A percentile compares a stretch with the other conserved stretches of the same genome.
Evolutionary conservation across 2,113 vertebrate species (phyloP).

Genomic region (Pygoscelis antarcticus): DNA sequence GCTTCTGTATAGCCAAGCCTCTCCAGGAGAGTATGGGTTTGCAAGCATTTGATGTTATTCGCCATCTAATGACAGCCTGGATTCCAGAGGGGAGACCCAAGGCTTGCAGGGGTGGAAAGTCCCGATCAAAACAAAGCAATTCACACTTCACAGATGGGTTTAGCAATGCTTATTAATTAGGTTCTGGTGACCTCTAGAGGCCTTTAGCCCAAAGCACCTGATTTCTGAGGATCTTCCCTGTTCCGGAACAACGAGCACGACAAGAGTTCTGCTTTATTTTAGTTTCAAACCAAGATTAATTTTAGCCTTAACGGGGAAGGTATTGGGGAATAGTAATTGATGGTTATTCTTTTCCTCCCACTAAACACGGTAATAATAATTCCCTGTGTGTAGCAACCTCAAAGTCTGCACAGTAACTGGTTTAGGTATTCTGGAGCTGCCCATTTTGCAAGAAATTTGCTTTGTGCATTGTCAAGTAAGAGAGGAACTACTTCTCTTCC

Average conservation of each 20-base stretch:
- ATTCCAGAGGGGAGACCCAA: not conserved
- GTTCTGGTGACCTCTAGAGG: slow-evolving; percentile 70
- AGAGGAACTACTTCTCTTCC: not conserved
- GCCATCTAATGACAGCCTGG: not conserved
- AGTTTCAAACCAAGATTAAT: not conserved
- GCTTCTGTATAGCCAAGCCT: not conserved
- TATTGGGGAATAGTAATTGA: not conserved
- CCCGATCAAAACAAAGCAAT: not conserved
- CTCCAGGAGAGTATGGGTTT: not conserved
- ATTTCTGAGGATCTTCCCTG: not conserved
- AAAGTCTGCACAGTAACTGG: not conserved
- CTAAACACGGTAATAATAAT: not conserved
- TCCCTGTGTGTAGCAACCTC: not conserved
- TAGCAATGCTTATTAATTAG: not conserved
- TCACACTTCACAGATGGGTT: not conserved
- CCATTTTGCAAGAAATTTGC: not conserved
- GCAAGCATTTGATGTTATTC: not conserved
- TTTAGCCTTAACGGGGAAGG: not conserved
- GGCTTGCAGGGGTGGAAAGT: not conserved
- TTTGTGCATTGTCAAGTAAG: not conserved
- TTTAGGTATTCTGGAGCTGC: not conserved
- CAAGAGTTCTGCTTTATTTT: not conserved
- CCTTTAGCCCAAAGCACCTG: not conserved
- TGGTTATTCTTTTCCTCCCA: not conserved
- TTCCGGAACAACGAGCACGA: not conserved